Evolutionary conservation across 2,888 invertebrate genomes (phyloP), one percentile per base, ranked within the genome.

Genomic region (Hyles lineata): DNA sequence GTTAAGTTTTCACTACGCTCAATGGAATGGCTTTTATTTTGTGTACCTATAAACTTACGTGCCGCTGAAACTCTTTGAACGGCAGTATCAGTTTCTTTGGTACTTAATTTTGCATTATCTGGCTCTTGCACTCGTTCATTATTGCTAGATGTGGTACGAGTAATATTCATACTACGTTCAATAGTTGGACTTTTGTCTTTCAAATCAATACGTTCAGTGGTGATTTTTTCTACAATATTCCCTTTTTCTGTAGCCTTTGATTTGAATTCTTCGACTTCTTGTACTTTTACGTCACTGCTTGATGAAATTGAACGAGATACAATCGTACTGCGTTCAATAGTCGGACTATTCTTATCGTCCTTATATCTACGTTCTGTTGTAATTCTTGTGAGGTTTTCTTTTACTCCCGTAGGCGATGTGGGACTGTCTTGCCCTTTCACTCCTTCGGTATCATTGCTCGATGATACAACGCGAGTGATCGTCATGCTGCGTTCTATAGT

Each of bases 381-480:
- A 5, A 55, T 55, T 55, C 55, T 55, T 55, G 55, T 55, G 8
- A 55, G 6, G n/a, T n/a, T 55, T 5, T 55, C n/a, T 7, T 55
- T 55, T 55, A 7, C n/a, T n/a, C 19, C 19, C n/a, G n/a, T n/a
- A n/a, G n/a, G 55, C 6, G 55, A 55, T 55, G 19, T 55, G n/a
- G 55, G 55, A n/a, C 55, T 55, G 5, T n/a, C 17, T 50, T 23
- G 11, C 17, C 23, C 50, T 67, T 43, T 50, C 21, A 50, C 67
- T 1, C 21, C 17, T 50, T 43, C 67, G n/a, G 17, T 55, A 67
- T 67, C 67, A 50, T 67, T 67, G 7, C 43, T 50, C 23, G 67
- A 50, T 50, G 67, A 67, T 23, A 25, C 23, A 21, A 67, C 50
- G 17, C 67, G 67, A 67, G 67, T 63, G 15, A 63, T 11, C n/a